phyloP scores from a whole-genome alignment of 2,888 invertebrate species.

The Pteria penguin region DNA sequence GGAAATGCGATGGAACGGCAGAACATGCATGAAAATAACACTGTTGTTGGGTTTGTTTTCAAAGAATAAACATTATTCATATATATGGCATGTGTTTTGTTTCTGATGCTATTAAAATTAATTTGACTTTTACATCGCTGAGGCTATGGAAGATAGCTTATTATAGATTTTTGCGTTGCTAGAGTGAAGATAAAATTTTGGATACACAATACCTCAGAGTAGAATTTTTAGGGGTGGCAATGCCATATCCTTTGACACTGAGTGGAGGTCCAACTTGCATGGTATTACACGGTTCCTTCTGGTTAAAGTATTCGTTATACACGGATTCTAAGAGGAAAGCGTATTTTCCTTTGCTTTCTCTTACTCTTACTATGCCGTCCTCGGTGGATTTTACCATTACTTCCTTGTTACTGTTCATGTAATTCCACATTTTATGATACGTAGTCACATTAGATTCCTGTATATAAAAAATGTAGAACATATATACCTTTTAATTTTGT shows the following conservation, averaged over 20 bases:
- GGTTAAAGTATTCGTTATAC: conserved; percentile 90
- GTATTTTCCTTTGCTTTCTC: conserved; percentile 83
- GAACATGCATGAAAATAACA: too few species aligned
- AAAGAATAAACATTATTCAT: too few species aligned
- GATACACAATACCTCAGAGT: conserved; percentile 57
- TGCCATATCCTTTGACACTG: conserved; percentile 92
- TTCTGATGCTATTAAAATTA: too few species aligned
- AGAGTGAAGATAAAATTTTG: too few species aligned
- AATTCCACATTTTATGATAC: conserved; percentile 96
- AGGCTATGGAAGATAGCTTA: too few species aligned
- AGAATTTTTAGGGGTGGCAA: conserved; percentile 89
- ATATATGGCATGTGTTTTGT: too few species aligned
- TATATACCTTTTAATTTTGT: too few species aligned
- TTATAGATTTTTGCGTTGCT: too few species aligned
- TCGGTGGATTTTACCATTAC: conserved; percentile 91
- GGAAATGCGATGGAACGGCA: too few species aligned
- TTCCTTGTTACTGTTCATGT: conserved; percentile 89
- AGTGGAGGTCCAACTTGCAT: conserved; percentile 89
- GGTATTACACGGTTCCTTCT: conserved; percentile 86
- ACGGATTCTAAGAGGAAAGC: conserved; percentile 82
- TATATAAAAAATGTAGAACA: too few species aligned
- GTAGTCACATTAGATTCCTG: conserved; percentile 92
- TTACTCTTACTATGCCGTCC: conserved; percentile 90
- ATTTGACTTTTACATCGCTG: too few species aligned
- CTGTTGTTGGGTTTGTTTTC: too few species aligned